Base-by-base conservation (phyloP, 2,797 vertebrate genomes). In the Acanthurus leucopareius region DNA sequence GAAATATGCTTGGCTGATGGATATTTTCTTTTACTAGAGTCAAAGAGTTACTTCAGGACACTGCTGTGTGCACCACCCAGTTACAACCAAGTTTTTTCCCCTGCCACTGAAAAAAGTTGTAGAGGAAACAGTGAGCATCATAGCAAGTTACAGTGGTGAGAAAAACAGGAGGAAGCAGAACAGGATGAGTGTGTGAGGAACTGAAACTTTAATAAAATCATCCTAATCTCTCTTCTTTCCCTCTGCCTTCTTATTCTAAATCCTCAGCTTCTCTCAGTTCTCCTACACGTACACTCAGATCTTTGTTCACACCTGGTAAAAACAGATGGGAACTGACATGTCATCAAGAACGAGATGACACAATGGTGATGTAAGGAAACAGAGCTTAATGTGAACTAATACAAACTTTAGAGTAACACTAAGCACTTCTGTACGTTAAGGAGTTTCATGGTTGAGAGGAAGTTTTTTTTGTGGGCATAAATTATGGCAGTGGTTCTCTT, bases 261-360 rank as follows among this genome's bases (percentile, higher is more conserved):
- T 17, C 54, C 19, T 60, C 20, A 1, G 9, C 5, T 19, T 22
- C 42, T 42, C 47, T 51, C 32, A 9, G 7, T 25, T 73, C 17
- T 65, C 53, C 69, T 52, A 63, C 70, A 73, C 15, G 10, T 20
- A 17, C 44, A 17, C 35, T 13, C 59, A 13, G 60, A 38, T 5
- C 66, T 28, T 56, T 1, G 28, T 62, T 54, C 38, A 22, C 45
- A 17, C 17, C 1, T 0, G 28, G 8, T 2, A 6, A 45, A 59
- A 49, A 74, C 1, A 54, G 22, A 56, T 20, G 60, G 16, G 16
- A 58, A 1, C 49, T 22, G 11, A 73, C 69, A 76, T 20, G 56
- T 79, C 62, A 57, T 4, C 7, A 9, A 77, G 59, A 57, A 54
- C 42, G 10, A 44, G 48, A 45, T 56, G 68, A 82, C 70, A 65